Percentiles rank a stretch among this genome's conserved stretches.
These are phyloP conservation scores for Liasis olivaceus DNA, from an alignment of 2,797 vertebrate genomes.

Conservation along the genomic window DNA sequence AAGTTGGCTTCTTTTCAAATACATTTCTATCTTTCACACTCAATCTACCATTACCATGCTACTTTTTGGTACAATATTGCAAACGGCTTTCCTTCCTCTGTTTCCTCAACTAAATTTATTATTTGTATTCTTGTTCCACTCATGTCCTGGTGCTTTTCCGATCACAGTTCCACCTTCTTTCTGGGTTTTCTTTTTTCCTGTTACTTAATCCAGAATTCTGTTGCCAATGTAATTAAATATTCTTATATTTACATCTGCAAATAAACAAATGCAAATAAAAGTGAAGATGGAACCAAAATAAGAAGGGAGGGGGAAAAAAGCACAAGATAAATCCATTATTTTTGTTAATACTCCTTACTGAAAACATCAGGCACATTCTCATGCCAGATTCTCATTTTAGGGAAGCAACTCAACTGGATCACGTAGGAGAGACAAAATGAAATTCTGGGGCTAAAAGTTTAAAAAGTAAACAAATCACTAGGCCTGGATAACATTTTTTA, in stretches of 20 bases:
- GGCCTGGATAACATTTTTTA: not conserved
- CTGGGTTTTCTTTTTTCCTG: not conserved
- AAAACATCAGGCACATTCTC: not conserved
- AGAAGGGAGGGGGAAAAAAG: not conserved
- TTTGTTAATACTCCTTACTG: not conserved
- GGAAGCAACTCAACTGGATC: not conserved
- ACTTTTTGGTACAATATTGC: not conserved
- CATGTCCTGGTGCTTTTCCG: not conserved
- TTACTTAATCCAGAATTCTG: not conserved
- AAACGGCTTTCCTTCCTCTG: not conserved
- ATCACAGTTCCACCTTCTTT: not conserved
- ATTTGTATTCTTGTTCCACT: not conserved
- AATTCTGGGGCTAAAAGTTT: not conserved
- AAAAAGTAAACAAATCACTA: not conserved
- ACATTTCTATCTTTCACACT: not conserved
- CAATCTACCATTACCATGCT: not conserved
- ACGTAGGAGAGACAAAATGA: not conserved
- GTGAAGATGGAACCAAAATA: not conserved
- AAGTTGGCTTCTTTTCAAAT: not conserved
- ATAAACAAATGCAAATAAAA: not conserved
- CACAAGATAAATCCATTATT: not conserved
- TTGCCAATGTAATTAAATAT: not conserved
- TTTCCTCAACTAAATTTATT: not conserved
- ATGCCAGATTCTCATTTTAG: not conserved
- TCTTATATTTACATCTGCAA: not conserved